Evolutionary conservation across 2,113 vertebrate species (phyloP), one percentile per base, ranked within the genome.

Genomic region (Saguinus midas): DNA sequence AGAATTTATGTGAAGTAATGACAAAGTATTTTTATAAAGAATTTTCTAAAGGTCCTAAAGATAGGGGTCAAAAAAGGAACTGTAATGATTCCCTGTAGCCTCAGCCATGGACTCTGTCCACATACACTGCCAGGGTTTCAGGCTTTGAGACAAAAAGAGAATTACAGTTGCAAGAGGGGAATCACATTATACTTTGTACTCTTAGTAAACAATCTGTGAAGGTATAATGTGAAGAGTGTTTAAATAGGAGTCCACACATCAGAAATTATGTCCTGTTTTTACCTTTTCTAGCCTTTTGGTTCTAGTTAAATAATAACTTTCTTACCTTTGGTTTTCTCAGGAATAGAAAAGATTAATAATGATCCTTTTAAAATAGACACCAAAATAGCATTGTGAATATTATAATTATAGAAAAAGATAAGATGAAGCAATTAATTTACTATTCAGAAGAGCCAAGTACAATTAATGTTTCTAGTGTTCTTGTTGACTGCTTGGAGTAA

Each of bases 361-460:
- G 40, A 82, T 29, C 3, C 18, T 91, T 95, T 91, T 32, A 57
- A 92, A 92, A 68, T 73, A 45, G 35, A n/a, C 40, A 55, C 21
- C 23, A 13, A 48, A 64, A 78, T 78, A 91, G 45, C 88, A 80
- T 10, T 66, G 27, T 91, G 90, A 88, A 40, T 72, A 5, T 81
- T 82, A 76, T 35, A 90, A 88, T 82, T 37, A 52, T 57, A 96
- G 68, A 82, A 70, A 95, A 80, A 93, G 68, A 88, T 85, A 88
- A 93, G 40, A 70, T 66, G 82, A 94, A 97, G 50, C 16, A 18
- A 92, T 94, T 86, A 50, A 95, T 93, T 89, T 90, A 70, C 78
- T 94, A 90, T 95, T 97, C 79, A 95, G 48, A 95, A 93, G 58
- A 94, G 64, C 88, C 32, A 40, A 88, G n/a, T 45, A 82, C 45